phyloP scores from a whole-genome alignment of 2,888 invertebrate genomes.

The Tipula lateralis region DNA sequence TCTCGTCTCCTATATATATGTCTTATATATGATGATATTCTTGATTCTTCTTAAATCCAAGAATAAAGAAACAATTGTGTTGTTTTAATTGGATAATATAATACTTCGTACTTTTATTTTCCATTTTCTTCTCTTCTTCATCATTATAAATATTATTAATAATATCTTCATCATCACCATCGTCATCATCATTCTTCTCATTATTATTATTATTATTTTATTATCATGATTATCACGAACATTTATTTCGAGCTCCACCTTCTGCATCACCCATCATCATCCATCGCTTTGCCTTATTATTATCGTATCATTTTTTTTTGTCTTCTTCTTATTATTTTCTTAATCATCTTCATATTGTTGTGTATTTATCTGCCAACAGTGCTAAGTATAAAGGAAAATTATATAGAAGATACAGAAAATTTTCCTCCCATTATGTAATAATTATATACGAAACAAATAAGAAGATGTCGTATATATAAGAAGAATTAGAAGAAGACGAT shows the following conservation, averaged over 20 bases:
- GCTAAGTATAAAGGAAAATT: slow-evolving; percentile 3
- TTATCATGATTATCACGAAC: neutral
- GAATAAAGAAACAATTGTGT: slow-evolving; percentile 24
- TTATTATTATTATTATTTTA: neutral
- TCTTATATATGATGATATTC: neutral
- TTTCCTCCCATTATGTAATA: slow-evolving; percentile 11
- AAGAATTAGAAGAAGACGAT: neutral
- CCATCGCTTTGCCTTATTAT: neutral
- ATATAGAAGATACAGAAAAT: neutral
- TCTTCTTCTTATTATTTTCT: neutral
- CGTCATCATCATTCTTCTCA: neutral
- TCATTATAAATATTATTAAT: neutral
- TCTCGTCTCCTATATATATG: neutral
- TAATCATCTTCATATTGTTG: slow-evolving; percentile 5
- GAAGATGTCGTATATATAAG: neutral
- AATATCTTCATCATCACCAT: slow-evolving; percentile 13
- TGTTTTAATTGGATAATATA: slow-evolving; percentile 19
- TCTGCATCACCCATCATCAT: neutral
- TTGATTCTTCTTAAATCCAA: neutral
- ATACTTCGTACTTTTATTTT: neutral
- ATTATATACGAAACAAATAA: neutral
- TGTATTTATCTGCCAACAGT: neutral
- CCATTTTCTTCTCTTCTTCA: neutral
- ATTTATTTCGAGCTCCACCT: slow-evolving; percentile 6
- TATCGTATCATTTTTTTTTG: neutral